Percentiles rank a stretch among this genome's conserved stretches.
These are phyloP conservation scores for Semaprochilodus insignis DNA, from an alignment of 2,797 vertebrate genomes.

Conservation along the genomic window DNA sequence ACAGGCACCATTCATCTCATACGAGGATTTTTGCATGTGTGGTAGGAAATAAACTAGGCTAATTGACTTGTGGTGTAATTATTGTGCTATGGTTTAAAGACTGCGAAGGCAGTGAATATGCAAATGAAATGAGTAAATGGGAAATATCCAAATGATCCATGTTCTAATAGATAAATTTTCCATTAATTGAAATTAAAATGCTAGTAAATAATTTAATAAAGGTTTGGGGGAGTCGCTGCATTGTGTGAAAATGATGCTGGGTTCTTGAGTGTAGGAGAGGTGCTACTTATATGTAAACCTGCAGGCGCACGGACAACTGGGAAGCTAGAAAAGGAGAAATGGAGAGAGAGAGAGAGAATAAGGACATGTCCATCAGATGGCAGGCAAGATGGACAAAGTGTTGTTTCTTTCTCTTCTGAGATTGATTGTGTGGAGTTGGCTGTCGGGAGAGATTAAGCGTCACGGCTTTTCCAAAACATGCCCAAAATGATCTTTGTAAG, in stretches of 20 bases:
- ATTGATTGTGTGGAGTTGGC: constrained; percentile 69
- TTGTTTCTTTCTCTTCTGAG: constrained; percentile 64
- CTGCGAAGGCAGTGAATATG: constrained; percentile 14
- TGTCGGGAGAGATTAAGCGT: constrained; percentile 70
- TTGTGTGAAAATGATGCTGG: background rate
- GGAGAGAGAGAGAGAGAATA: background rate
- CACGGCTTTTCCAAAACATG: constrained; percentile 42
- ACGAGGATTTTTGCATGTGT: background rate
- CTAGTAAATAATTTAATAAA: constrained; percentile 1
- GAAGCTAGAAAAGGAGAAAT: background rate
- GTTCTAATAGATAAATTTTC: constrained; percentile 6
- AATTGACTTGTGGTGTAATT: constrained; percentile 57
- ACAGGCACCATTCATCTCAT: constrained; percentile 6
- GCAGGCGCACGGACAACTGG: background rate
- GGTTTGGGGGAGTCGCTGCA: background rate
- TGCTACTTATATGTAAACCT: constrained; percentile 1
- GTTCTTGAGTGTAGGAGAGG: constrained; percentile 22
- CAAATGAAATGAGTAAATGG: constrained; percentile 10
- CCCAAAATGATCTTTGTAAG: constrained; percentile 49
- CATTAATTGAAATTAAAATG: constrained; percentile 28
- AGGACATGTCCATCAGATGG: constrained; percentile 67
- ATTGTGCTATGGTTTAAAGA: constrained; percentile 49
- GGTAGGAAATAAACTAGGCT: constrained; percentile 21
- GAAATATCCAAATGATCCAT: constrained; percentile 17
- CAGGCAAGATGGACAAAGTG: constrained; percentile 69